A percentile compares a stretch with the other conserved stretches of the same genome.
phyloP scores from a whole-genome alignment of 2,888 invertebrate species.

The Cheilosia urbana region DNA sequence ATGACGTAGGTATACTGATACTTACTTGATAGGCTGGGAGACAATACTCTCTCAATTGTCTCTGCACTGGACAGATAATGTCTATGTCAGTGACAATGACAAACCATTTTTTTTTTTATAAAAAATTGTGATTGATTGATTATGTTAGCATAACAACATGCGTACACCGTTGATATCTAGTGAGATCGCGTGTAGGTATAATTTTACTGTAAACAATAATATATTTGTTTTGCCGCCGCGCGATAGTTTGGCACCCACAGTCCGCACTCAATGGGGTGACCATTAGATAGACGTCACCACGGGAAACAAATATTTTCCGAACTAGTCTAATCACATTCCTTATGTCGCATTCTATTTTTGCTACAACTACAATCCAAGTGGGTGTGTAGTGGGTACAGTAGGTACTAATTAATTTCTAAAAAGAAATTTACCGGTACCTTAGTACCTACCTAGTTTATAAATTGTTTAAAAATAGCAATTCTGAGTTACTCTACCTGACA shows the following conservation, averaged over 20 bases:
- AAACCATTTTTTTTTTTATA: no score
- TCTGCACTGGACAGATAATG: no score
- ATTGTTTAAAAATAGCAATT: conserved; percentile 5
- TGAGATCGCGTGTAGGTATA: not conserved
- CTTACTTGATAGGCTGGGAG: no score
- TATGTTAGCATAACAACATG: no score
- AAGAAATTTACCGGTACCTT: conserved; percentile 14
- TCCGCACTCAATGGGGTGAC: conserved; percentile 18
- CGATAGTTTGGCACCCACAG: conserved; percentile 17
- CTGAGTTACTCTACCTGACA: not conserved
- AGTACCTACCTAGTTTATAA: no score
- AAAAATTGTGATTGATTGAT: no score
- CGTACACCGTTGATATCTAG: not conserved
- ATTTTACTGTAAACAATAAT: not conserved
- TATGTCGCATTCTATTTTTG: conserved; percentile 30
- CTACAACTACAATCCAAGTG: not conserved
- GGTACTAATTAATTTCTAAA: conserved; percentile 7
- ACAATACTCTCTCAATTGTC: no score
- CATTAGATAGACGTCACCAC: conserved; percentile 20
- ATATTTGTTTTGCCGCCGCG: not conserved
- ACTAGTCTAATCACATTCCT: not conserved
- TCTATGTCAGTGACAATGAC: no score
- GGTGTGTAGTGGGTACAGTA: not conserved
- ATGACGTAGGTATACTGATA: no score
- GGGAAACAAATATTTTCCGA: not conserved